Evolutionary conservation across 2,888 invertebrate species (phyloP), one percentile per base, ranked within the genome.

Genomic region (Serripes groenlandicus): DNA sequence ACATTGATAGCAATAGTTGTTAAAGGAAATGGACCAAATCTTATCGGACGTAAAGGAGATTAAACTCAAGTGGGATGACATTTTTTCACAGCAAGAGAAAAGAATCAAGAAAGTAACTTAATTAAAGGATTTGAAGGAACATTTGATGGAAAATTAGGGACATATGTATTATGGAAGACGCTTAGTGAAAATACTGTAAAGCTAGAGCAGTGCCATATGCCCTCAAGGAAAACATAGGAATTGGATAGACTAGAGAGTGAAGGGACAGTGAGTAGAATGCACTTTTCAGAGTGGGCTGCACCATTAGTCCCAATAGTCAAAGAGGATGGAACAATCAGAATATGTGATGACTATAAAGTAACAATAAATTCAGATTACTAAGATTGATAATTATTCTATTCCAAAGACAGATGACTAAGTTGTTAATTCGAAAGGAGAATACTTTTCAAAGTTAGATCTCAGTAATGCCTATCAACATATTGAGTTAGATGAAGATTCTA

Each of bases 361-460:
- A 71, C 71, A 11, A 34, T 71, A 26, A 71, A 71, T 26, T 4
- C 49, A n/a, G 56, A 32, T 11, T 56, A 32, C n/a, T 4, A 4
- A 21, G 18, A 2, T 56, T 9, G 66, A 66, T n/a, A 35, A 66
- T 37, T 66, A 66, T 26, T 35, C 66, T 5, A 66, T 66, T 34
- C 66, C 66, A 3, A 66, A 66, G 11, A 21, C 42, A 11, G 42
- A 71, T 2, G 71, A 32, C 18, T 28, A 28, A 23, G 52, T 71
- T 54, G 56, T 56, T 26, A 52, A 49, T 23, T 30, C 56, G 56
- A 52, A 52, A 56, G 56, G 71, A n/a, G 26, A 56, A n/a, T 34
- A 32, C 60, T 73, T n/a, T 73, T 60, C 73, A 21, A 60, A 73
- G 37, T 34, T 73, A 28, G 73, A 73, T 9, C 28, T 73, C 21